phyloP scores from a whole-genome alignment of 2,797 vertebrate genomes.

The Rhinella marina region DNA sequence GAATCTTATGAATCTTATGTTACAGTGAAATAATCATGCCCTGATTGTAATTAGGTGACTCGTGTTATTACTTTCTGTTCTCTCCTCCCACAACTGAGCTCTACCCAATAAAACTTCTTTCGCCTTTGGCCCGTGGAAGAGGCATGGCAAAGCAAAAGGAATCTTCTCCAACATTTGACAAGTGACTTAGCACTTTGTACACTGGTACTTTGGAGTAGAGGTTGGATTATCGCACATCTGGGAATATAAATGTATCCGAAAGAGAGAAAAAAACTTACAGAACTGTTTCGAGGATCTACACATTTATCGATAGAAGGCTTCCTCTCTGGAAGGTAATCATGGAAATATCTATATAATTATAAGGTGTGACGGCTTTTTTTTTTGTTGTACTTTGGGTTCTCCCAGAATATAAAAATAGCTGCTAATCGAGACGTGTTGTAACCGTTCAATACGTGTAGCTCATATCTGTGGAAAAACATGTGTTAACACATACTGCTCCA shows the following conservation, averaged over 20 bases:
- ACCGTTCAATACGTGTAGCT: neutral
- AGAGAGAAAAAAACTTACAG: neutral
- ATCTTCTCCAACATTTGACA: neutral
- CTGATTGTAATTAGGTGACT: slow-evolving; percentile 28
- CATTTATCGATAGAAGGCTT: neutral
- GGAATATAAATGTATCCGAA: slow-evolving; percentile 6
- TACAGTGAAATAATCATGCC: slow-evolving; percentile 9
- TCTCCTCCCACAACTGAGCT: slow-evolving; percentile 28
- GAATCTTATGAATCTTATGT: neutral
- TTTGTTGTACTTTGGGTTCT: neutral
- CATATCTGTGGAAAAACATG: neutral
- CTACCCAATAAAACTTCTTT: slow-evolving; percentile 16
- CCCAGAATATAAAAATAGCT: neutral
- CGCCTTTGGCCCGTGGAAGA: neutral
- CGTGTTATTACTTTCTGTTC: slow-evolving; percentile 19
- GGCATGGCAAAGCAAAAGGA: slow-evolving; percentile 42
- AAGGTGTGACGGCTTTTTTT: neutral
- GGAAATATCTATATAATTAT: neutral
- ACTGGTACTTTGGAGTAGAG: neutral
- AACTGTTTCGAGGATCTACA: neutral
- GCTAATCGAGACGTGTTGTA: neutral
- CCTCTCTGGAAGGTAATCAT: neutral
- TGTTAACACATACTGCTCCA: neutral
- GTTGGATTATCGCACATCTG: neutral
- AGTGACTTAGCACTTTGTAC: slow-evolving; percentile 12